Conservation (phyloP, 2,888 invertebrate genomes). For the Euzophera pinguis region DNA sequence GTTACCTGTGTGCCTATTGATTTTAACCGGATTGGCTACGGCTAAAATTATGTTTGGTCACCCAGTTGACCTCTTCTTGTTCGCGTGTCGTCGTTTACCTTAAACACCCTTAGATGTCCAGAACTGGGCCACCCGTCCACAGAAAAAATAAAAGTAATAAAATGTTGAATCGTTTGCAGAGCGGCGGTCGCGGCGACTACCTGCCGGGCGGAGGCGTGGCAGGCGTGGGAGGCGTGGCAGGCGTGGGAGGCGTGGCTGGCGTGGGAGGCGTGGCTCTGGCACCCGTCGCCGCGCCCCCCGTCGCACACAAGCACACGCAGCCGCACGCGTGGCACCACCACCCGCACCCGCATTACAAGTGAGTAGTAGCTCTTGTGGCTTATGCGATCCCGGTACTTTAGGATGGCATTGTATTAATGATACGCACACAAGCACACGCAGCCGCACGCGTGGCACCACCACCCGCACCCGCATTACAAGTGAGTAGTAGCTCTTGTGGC, state of each 20-base stretch:
- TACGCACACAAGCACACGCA: slow-evolving; percentile 58
- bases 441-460: slow-evolving; percentile 65
- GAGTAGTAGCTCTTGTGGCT: no score
- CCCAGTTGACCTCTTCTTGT: no score
- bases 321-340: slow-evolving; percentile 67
- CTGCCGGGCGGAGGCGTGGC: slow-evolving; percentile 42
- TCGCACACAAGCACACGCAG: slow-evolving; percentile 56
- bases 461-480: slow-evolving; percentile 72
- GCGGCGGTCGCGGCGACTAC: slow-evolving; percentile 69
- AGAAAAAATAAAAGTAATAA: no score
- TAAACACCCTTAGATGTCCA: no score
- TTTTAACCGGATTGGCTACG: no score
- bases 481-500: no score
- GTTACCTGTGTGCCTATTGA: no score
- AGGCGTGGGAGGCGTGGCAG: slow-evolving; percentile 28
- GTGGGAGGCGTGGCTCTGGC: slow-evolving; percentile 60
- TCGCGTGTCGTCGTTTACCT: no score
- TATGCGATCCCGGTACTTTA: no score
- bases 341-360: slow-evolving; percentile 73
- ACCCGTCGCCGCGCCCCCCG: slow-evolving; percentile 60
- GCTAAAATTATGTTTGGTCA: no score
- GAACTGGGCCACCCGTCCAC: no score
- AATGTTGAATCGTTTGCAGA: slow-evolving; percentile 34
- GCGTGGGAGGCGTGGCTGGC: slow-evolving; percentile 55
- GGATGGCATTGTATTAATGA: no score